These are phyloP conservation scores for Ashinkailepas kermadecensis DNA, from an alignment of 2,888 invertebrate species.

Conservation along the genomic window DNA sequence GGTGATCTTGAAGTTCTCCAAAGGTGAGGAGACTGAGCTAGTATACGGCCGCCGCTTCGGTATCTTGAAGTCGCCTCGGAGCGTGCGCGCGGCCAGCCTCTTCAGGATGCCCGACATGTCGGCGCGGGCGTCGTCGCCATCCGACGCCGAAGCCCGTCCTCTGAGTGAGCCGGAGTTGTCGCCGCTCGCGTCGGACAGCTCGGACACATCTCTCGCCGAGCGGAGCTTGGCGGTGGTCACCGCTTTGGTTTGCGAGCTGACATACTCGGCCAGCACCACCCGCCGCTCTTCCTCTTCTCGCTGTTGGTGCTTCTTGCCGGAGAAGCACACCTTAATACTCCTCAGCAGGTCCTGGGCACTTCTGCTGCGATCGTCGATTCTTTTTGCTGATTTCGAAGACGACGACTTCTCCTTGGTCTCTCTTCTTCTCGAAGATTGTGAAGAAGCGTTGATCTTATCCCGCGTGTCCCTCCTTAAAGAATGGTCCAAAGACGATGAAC, in stretches of 20 bases:
- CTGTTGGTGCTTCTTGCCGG: neutral
- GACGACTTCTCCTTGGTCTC: neutral
- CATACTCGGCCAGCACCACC: neutral
- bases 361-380: too few relatives aligned
- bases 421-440: neutral
- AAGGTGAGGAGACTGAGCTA: neutral
- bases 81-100: neutral
- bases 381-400: neutral
- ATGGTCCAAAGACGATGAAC: too few relatives aligned
- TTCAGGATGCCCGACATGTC: neutral
- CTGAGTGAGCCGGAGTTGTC: neutral
- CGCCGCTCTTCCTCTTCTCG: neutral
- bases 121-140: neutral
- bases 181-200: neutral
- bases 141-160: neutral
- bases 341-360: neutral
- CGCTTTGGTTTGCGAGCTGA: neutral
- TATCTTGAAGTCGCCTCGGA: constrained; percentile 8
- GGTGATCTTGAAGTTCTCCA: neutral
- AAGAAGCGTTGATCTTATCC: neutral
- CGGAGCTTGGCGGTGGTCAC: too few relatives aligned
- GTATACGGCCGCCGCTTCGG: neutral
- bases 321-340: neutral
- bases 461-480: neutral
- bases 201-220: neutral